These are phyloP conservation scores for Batillaria attramentaria DNA, from an alignment of 1,140 invertebrate species.

Conservation along the genomic window DNA sequence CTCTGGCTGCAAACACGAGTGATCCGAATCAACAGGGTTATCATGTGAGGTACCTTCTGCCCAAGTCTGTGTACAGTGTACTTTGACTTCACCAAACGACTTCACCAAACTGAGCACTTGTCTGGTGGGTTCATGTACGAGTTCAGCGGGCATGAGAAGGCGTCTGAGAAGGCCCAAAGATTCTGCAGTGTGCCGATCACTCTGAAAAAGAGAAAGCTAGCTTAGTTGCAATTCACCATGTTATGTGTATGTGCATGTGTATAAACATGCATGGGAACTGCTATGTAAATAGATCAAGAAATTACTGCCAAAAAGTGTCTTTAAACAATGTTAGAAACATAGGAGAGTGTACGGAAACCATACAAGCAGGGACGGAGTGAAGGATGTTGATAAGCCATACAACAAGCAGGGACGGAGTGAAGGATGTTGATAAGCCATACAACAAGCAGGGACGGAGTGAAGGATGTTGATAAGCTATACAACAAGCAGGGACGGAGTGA, in stretches of 20 bases:
- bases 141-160: slow-evolving; percentile 66
- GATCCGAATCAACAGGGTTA: background rate
- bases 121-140: slow-evolving; percentile 69
- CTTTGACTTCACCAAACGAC: background rate
- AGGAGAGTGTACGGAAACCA: background rate
- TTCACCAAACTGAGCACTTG: slow-evolving; percentile 66
- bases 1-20: background rate
- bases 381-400: too few species aligned
- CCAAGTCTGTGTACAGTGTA: background rate
- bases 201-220: slow-evolving; percentile 42
- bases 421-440: too few species aligned
- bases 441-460: too few species aligned
- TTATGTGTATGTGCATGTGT: too few species aligned
- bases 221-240: background rate
- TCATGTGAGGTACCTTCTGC: background rate
- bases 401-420: too few species aligned
- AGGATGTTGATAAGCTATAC: too few species aligned
- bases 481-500: too few species aligned
- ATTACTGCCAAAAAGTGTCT: background rate
- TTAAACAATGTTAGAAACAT: background rate
- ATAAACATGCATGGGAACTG: background rate
- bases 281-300: background rate
- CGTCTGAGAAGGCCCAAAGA: slow-evolving; percentile 65
- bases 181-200: slow-evolving; percentile 67
- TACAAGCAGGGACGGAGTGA: too few species aligned